Percentiles rank a stretch among this genome's conserved stretches.
Conservation (phyloP, 2,888 invertebrate species). For the Diarsia mendica region DNA sequence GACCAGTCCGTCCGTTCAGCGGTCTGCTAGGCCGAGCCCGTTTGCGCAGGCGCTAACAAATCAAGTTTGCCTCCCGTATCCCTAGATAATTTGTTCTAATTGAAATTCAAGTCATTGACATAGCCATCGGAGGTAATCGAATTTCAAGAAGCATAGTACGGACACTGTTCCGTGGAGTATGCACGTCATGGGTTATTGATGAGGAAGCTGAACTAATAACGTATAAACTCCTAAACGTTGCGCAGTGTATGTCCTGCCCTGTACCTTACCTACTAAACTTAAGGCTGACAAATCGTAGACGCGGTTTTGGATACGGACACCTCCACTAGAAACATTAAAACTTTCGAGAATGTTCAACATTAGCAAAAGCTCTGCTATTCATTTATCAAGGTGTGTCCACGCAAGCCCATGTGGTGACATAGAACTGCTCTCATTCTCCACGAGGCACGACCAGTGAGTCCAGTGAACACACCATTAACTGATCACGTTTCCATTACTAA, state of each 20-base stretch:
- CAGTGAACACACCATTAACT: conserved; percentile 1
- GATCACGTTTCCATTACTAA: conserved; percentile 8
- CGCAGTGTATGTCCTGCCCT: background rate
- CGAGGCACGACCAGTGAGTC: background rate
- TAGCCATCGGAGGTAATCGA: conserved; percentile 90
- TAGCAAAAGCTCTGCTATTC: background rate
- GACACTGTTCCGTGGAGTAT: conserved; percentile 4
- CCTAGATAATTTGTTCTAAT: conserved; percentile 92
- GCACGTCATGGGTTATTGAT: background rate
- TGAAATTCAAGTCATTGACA: conserved; percentile 93
- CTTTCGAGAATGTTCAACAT: background rate
- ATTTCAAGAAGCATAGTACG: conserved; percentile 79
- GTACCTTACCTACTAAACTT: background rate
- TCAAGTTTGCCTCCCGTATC: conserved; percentile 87
- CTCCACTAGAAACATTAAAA: background rate
- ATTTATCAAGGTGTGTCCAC: background rate
- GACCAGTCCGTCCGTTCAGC: conserved; percentile 57
- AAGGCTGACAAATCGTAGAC: background rate
- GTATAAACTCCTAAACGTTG: too few species aligned
- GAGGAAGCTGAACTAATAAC: too few species aligned
- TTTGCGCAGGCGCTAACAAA: conserved; percentile 84
- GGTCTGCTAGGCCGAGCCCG: conserved; percentile 21
- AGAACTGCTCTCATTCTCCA: conserved; percentile 8
- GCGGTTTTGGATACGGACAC: too few species aligned
- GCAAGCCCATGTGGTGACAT: background rate